Percentiles rank a stretch among this genome's conserved stretches.
phyloP scores from a whole-genome alignment of 2,113 vertebrate species.

The Mola mola region DNA sequence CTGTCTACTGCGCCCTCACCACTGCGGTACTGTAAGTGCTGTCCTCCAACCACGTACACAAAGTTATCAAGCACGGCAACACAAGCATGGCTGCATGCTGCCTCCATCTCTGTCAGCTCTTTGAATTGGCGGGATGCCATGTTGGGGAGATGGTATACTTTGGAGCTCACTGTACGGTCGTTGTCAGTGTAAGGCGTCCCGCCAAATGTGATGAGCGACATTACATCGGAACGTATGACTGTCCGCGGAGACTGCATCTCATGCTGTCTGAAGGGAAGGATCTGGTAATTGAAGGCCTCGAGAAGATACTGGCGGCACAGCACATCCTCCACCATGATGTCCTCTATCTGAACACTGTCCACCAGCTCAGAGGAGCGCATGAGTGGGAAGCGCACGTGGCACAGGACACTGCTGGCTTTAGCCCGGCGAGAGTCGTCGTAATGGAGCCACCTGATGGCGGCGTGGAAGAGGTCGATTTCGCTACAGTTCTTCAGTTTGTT shows the following conservation, averaged over 20 bases:
- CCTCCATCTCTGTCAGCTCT: constrained; percentile 91
- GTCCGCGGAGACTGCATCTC: constrained; percentile 94
- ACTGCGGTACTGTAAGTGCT: constrained; percentile 95
- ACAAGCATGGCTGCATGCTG: constrained; percentile 92
- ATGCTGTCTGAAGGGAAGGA: constrained; percentile 95
- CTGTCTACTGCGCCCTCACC: constrained; percentile 92
- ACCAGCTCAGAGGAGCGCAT: constrained; percentile 96
- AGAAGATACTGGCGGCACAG: constrained; percentile 92
- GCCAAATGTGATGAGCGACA: constrained; percentile 90
- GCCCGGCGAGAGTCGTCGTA: constrained; percentile 84
- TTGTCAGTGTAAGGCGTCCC: constrained; percentile 97
- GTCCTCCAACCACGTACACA: constrained; percentile 93
- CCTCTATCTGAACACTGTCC: constrained; percentile 93
- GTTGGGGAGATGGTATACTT: constrained; percentile 88
- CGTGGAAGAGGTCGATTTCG: constrained; percentile 93
- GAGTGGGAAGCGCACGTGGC: constrained; percentile 94
- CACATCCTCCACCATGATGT: constrained; percentile 96
- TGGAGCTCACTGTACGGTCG: constrained; percentile 90
- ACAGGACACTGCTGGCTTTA: constrained; percentile 87
- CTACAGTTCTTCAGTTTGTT: constrained; percentile 93
- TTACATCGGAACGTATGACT: constrained; percentile 85
- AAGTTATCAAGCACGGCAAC: constrained; percentile 95
- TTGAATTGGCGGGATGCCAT: constrained; percentile 87
- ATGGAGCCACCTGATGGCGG: constrained; percentile 92
- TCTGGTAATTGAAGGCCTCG: constrained; percentile 98